Evolutionary conservation across 1,140 invertebrate genomes (phyloP), one percentile per base, ranked within the genome.

Genomic region (Rhagoletis pomonella): DNA sequence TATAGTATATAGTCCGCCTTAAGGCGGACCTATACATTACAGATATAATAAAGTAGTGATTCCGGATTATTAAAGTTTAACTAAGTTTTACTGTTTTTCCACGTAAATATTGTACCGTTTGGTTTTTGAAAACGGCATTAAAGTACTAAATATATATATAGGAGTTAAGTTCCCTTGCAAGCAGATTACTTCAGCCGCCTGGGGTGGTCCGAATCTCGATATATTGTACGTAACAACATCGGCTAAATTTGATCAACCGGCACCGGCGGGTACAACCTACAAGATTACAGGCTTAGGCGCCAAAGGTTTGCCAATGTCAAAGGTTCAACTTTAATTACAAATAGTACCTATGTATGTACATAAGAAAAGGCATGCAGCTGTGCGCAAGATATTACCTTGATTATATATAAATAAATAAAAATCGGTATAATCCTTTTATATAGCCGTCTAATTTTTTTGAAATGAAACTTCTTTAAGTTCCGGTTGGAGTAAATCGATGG

Each of bases 141-240:
- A 29, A 29, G 29, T 29, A 29, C 29, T 29, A 29, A 29, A 29
- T 29, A 29, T 29, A 29, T 29, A 29, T 29, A 29, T 92, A 77
- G 91, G 92, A 88, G 93, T 93, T 64, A 91, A 91, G 84, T 88
- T 93, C 73, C 97, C 97, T 9, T 95, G 95, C 1, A 94, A 94
- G 85, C 95, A 96, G 90, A 95, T 97, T 4, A 98, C 97, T 0
- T 97, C 97, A 0, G 95, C 95, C 0, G 95, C 96, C 86, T 98
- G 97, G 91, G 97, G 97, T 10, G 97, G 97, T 5, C 93, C 95
- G 1, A 94, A 96, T 90, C 92, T 97, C 42, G 96, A 97, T 90
- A 94, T 95, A 86, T 93, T 98, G 3, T 98, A 95, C 90, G 96
- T 97, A 7, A 98, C 97, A 0, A 95, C 95, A 0, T 95, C 96